Base-by-base conservation (phyloP, 1,140 invertebrate species). In the Teleopsis dalmanni region DNA sequence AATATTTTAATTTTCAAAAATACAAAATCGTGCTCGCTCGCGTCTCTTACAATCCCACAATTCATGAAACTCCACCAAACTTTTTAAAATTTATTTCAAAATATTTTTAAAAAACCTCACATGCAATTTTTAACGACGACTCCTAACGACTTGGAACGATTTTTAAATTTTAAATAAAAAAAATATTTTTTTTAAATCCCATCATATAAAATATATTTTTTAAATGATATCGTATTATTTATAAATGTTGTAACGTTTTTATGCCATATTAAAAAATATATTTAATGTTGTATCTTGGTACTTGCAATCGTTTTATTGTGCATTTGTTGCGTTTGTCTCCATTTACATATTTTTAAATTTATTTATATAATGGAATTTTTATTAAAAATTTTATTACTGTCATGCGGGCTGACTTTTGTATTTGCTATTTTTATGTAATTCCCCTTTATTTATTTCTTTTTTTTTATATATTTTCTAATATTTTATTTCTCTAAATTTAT, bases 241-340 rank as follows among this genome's bases (percentile, higher is more conserved):
- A 48, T 58, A 48, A 48, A 48, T 48, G 52, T 58, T 42, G 59
- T 61, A 62, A 50, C 60, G 59, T 65, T 65, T 38, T 57, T 62
- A 57, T 50, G 41, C 57, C 48, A 45, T n/a, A 10, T 9, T 8
- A 37, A 37, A 10, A 43, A 42, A 43, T 43, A 43, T 43, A 43
- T 31, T 29, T 40, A 23, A 48, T 48, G 34, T 48, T 48, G 46
- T 48, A 48, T 26, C 33, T 34, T 35, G 29, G 29, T 46, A 46
- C 44, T 46, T 33, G 34, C 46, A 23, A 34, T 48, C 46, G 46
- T 38, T 48, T 48, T 23, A 27, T 37, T 40, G 34, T 37, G 33
- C 45, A 26, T 48, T 38, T 27, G 46, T 48, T 48, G 11, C 16
- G 16, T 40, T 47, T 35, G 46, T 48, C 27, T 29, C 7, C 27